Evolutionary conservation across 2,888 invertebrate species (phyloP).

Genomic region (Leptogaster cylindrica): DNA sequence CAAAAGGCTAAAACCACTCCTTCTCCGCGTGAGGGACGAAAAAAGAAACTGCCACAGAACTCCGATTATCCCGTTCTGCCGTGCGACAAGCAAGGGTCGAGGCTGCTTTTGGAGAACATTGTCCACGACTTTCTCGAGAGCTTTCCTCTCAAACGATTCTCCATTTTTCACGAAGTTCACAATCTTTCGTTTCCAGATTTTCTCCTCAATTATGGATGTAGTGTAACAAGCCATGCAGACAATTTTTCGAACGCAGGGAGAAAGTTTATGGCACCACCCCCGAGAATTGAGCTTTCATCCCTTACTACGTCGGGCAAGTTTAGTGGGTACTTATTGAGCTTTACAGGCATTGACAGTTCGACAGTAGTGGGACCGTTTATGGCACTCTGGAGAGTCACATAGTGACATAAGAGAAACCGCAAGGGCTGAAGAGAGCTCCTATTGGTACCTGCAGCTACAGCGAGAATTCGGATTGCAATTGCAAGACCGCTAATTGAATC

Average conservation of each 20-base stretch:
- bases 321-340: no score
- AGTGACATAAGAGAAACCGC: no score
- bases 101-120: slow-evolving; percentile 8
- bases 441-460: no score
- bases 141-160: slow-evolving; percentile 21
- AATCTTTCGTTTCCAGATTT: neutral
- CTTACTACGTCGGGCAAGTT: neutral
- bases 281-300: slow-evolving; percentile 2
- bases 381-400: no score
- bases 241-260: no score
- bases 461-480: no score
- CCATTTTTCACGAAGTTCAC: neutral
- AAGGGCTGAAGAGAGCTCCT: no score
- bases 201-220: neutral
- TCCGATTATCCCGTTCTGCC: slow-evolving; percentile 12
- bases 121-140: neutral
- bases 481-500: no score
- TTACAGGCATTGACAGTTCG: no score
- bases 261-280: slow-evolving; percentile 25
- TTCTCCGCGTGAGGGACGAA: slow-evolving; percentile 3
- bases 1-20: slow-evolving; percentile 35
- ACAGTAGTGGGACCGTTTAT: no score
- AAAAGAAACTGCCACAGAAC: slow-evolving; percentile 17
- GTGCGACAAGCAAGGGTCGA: neutral
- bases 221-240: no score